A percentile compares a stretch with the other conserved stretches of the same genome.
These are phyloP conservation scores for Actinia equina DNA, from an alignment of 64 coral and sea anemone species.

Conservation along the genomic window DNA sequence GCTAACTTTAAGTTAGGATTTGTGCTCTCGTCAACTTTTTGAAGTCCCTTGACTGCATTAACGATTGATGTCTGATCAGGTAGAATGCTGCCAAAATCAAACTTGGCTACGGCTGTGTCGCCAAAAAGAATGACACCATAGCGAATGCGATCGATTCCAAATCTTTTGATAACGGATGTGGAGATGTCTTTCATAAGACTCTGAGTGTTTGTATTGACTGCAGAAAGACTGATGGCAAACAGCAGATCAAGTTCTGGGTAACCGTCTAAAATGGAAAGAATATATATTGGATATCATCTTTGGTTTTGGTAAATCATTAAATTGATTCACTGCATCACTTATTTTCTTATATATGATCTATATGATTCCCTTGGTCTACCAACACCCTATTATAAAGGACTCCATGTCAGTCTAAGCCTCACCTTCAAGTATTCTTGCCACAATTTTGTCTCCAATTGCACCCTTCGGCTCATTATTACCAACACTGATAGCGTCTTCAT, in stretches of 20 bases:
- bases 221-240: slow-evolving; percentile 42
- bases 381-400: too few relatives aligned
- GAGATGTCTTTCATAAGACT: slow-evolving; percentile 33
- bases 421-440: neutral
- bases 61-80: slow-evolving; percentile 15
- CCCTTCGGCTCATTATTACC: neutral
- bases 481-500: slow-evolving; percentile 3
- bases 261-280: slow-evolving; percentile 30
- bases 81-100: slow-evolving; percentile 4
- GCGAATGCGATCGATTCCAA: slow-evolving; percentile 22
- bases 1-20: neutral
- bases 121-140: slow-evolving; percentile 45
- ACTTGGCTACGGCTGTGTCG: neutral
- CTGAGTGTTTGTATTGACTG: neutral
- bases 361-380: too few relatives aligned
- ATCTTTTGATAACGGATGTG: slow-evolving; percentile 26
- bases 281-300: neutral
- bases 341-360: neutral
- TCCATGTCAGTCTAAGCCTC: neutral
- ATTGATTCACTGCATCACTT: neutral
- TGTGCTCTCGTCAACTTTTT: neutral
- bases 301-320: too few relatives aligned
- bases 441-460: slow-evolving; percentile 7
- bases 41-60: neutral
- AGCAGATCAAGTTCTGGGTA: slow-evolving; percentile 38